Evolutionary conservation across 2,888 invertebrate genomes (phyloP).

Genomic region (Lycaena phlaeas): DNA sequence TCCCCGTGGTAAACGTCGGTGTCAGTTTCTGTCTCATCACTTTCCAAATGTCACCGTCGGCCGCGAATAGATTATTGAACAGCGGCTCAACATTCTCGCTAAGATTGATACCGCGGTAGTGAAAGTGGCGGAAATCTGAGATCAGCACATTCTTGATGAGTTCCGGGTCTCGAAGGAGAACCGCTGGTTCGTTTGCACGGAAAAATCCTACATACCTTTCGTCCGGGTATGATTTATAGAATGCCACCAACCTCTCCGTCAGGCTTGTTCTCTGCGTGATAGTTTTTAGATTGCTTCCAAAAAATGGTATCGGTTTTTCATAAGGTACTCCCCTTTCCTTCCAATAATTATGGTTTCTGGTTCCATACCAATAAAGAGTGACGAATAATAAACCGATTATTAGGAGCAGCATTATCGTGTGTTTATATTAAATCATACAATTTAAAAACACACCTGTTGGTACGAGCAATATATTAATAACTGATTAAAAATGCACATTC

Average conservation of each 20-base stretch:
- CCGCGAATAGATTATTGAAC: slow-evolving; percentile 28
- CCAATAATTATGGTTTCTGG: slow-evolving; percentile 20
- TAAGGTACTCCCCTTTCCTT: slow-evolving; percentile 21
- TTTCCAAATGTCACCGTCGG: slow-evolving; percentile 35
- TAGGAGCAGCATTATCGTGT: too few species aligned
- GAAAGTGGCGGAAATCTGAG: slow-evolving; percentile 28
- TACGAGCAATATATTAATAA: slow-evolving; percentile 11
- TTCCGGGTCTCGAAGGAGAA: slow-evolving; percentile 29
- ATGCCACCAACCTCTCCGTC: slow-evolving; percentile 20
- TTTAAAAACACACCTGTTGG: slow-evolving; percentile 8
- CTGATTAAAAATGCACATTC: too few species aligned
- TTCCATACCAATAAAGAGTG: slow-evolving; percentile 18
- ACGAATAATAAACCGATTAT: too few species aligned
- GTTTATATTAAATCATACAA: too few species aligned
- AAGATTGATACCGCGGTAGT: slow-evolving; percentile 25
- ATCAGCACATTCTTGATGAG: slow-evolving; percentile 27
- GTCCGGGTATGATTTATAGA: slow-evolving; percentile 24
- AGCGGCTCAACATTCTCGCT: slow-evolving; percentile 26
- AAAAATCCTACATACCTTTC: slow-evolving; percentile 32
- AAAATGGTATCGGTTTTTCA: slow-evolving; percentile 23
- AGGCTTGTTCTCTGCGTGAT: slow-evolving; percentile 19
- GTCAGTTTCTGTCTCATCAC: slow-evolving; percentile 31
- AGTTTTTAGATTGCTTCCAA: slow-evolving; percentile 23
- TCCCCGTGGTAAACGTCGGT: slow-evolving; percentile 30
- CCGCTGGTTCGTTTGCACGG: slow-evolving; percentile 20